Evolutionary conservation across 1,140 invertebrate species (phyloP), one percentile per base, ranked within the genome.

Genomic region (Nautilus pompilius): DNA sequence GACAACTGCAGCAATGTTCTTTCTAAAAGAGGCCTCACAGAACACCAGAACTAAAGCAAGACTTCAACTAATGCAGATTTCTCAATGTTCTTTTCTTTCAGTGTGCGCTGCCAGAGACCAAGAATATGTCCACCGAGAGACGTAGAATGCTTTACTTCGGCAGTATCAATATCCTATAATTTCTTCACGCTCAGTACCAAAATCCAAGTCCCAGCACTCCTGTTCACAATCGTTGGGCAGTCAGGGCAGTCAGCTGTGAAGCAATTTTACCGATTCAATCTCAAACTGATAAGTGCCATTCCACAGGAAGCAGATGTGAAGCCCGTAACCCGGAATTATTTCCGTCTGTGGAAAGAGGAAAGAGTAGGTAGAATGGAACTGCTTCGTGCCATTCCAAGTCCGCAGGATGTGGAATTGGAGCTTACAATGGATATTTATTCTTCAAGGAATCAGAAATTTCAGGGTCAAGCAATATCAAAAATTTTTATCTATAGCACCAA

Each of bases 181-280:
- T 97, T 92, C 80, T 90, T 97, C 65, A 92, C 92, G 0, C 90
- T 97, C 69, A 89, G 92, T 0, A 91, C 92, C 55, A 92, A 93
- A 78, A 82, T 95, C 20, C 88, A 88, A 28, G 86, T 96, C 6
- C 88, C 91, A 0, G 74, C 83, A 2, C 89, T 92, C 58, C 82
- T 98, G 2, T 96, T 96, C 80, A 93, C 91, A 10, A 93, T 97
- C 88, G 86, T 90, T 60, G 83, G 91, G 0, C 90, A 91, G 0
- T 86, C 90, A 60, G 83, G 91, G 0, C 90, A 91, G 0, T 82
- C 87, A 20, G 88, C 89, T 83, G 75, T 85, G 84, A 22, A 89
- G 90, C 20, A 88, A 87, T 34, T 85, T 10, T 74, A 91, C 3
- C 85, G 88, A 60, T 96, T 95, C 81, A 86, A 87, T 54, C 86